A percentile compares a stretch with the other conserved stretches of the same genome.
phyloP scores from a whole-genome alignment of 2,888 invertebrate genomes.

The Cryptocheilus praepositus region DNA sequence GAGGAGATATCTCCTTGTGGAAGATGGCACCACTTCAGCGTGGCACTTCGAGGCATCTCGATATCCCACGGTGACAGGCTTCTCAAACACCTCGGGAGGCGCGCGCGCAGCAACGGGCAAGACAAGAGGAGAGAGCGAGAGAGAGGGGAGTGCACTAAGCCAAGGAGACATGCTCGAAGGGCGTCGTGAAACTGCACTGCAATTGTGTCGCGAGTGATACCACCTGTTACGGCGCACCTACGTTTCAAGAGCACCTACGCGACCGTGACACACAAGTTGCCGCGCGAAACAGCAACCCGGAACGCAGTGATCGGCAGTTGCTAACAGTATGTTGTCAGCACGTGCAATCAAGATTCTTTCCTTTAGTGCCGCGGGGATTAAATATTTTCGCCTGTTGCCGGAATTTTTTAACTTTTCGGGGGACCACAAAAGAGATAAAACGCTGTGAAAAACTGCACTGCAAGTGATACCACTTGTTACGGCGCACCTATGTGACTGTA shows the following conservation, averaged over 20 bases:
- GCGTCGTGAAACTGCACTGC: conserved; percentile 38
- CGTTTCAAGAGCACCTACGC: conserved; percentile 11
- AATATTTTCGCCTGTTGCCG: no score
- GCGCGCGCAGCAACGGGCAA: neutral
- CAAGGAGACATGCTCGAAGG: conserved; percentile 30
- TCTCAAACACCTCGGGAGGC: conserved; percentile 35
- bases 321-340: no score
- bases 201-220: conserved; percentile 22
- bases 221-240: conserved; percentile 50
- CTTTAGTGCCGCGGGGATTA: no score
- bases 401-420: no score
- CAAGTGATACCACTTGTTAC: no score
- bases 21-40: conserved; percentile 30
- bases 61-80: conserved; percentile 32
- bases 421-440: no score
- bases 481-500: no score
- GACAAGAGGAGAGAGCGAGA: neutral
- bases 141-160: neutral
- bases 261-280: no score
- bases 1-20: conserved; percentile 25
- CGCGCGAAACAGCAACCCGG: no score
- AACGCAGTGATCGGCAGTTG: no score
- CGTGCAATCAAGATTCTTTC: no score
- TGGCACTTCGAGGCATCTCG: conserved; percentile 38
- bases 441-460: no score